These are phyloP conservation scores for Solenodon paradoxus DNA, from an alignment of 2,113 vertebrate species.

Conservation along the genomic window DNA sequence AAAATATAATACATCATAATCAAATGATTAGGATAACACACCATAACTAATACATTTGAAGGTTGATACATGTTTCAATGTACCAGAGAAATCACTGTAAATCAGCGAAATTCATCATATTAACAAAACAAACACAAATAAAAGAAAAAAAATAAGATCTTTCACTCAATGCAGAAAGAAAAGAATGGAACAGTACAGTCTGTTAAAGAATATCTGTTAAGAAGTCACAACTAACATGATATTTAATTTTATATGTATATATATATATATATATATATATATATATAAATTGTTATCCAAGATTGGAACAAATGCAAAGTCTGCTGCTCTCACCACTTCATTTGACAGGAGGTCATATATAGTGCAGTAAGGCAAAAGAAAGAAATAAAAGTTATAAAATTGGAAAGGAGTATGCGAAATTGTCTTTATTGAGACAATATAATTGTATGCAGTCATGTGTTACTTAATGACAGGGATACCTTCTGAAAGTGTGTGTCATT, in stretches of 20 bases:
- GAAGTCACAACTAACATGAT: neutral
- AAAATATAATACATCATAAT: constrained; percentile 17
- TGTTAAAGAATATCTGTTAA: neutral
- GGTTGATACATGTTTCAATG: neutral
- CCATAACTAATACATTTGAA: neutral
- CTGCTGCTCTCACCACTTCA: neutral
- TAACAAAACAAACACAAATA: neutral
- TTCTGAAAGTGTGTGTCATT: neutral
- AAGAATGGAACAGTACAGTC: neutral
- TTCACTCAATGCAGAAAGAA: neutral
- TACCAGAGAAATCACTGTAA: no score
- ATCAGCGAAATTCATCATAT: constrained; percentile 8
- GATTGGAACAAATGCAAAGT: neutral
- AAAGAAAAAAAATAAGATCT: neutral
- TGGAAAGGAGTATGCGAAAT: neutral
- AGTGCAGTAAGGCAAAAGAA: constrained; percentile 11
- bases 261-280: neutral
- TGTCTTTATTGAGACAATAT: neutral
- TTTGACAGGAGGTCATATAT: neutral
- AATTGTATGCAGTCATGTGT: neutral
- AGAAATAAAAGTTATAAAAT: neutral
- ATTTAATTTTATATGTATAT: neutral
- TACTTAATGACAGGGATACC: neutral
- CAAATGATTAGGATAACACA: neutral
- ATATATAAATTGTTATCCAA: neutral